phyloP scores from a whole-genome alignment of 1,140 invertebrate genomes.

The Drosophila ficusphila region DNA sequence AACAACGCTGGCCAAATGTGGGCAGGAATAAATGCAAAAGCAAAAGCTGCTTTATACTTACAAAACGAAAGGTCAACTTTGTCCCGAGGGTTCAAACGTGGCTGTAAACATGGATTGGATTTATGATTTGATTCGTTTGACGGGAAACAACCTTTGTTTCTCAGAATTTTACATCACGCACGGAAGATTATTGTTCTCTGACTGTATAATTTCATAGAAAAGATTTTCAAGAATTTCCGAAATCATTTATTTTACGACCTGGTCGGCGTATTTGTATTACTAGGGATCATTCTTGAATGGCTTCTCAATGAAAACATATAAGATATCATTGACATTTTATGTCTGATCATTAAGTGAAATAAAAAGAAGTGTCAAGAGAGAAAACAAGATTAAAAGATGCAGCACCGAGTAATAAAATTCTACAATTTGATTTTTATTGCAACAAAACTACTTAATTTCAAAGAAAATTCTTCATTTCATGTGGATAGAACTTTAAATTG shows the following conservation, averaged over 20 bases:
- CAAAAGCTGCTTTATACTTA: background rate
- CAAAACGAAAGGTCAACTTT: conserved; percentile 4
- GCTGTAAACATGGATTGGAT: conserved; percentile 30
- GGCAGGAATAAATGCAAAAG: conserved; percentile 15
- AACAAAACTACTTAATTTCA: background rate
- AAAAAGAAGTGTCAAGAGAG: background rate
- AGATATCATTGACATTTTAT: conserved; percentile 56
- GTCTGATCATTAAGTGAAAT: conserved; percentile 27
- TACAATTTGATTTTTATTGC: background rate
- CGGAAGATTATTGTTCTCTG: background rate
- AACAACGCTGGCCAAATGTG: conserved; percentile 15
- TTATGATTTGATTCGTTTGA: conserved; percentile 13
- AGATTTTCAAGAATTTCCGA: background rate
- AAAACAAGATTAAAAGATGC: background rate
- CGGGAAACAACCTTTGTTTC: conserved; percentile 4
- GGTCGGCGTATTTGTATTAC: conserved; percentile 7
- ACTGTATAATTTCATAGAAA: conserved; percentile 15
- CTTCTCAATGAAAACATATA: conserved; percentile 30
- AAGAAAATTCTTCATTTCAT: too few species aligned
- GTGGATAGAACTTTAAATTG: too few species aligned
- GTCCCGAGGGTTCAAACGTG: conserved; percentile 6
- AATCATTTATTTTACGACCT: conserved; percentile 1
- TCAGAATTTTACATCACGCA: conserved; percentile 38
- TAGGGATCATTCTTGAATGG: conserved; percentile 9
- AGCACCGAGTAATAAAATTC: background rate